These are phyloP conservation scores for Myotis lucifugus DNA, from an alignment of 2,113 vertebrate species.

Conservation along the genomic window DNA sequence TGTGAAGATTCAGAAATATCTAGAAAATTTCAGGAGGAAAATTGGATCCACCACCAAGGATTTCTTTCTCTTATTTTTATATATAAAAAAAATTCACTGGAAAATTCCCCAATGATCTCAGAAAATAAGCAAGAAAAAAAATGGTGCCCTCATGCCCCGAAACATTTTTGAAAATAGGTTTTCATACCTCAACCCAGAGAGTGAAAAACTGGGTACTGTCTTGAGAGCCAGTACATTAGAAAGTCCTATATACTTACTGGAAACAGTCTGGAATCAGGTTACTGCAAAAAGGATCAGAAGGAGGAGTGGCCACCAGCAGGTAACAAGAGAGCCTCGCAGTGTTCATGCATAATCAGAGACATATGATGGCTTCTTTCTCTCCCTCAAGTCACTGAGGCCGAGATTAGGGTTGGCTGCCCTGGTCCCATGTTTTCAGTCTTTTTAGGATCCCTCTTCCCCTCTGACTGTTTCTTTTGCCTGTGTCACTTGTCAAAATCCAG, in stretches of 20 bases:
- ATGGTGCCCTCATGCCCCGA: accelerated
- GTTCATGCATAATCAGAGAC: neutral
- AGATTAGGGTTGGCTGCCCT: neutral
- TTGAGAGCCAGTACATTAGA: neutral
- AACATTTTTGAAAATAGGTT: neutral
- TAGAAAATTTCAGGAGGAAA: constrained; percentile 43
- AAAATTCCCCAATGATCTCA: neutral
- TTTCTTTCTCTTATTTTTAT: neutral
- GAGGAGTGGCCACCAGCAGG: neutral
- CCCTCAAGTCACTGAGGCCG: neutral
- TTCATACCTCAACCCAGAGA: neutral
- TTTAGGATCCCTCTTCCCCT: neutral
- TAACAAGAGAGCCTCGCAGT: neutral
- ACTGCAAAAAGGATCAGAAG: neutral
- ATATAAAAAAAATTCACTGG: neutral
- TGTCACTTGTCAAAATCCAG: neutral
- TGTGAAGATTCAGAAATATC: constrained; percentile 50
- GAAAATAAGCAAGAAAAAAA: constrained; percentile 47
- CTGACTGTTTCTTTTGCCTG: neutral
- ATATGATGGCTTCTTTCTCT: neutral
- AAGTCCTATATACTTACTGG: neutral
- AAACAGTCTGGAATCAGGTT: neutral
- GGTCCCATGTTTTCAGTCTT: neutral
- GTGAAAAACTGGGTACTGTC: neutral
- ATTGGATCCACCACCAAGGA: neutral